Evolutionary conservation across 2,888 invertebrate species (phyloP).

Genomic region (Pyrocoelia pectoralis): DNA sequence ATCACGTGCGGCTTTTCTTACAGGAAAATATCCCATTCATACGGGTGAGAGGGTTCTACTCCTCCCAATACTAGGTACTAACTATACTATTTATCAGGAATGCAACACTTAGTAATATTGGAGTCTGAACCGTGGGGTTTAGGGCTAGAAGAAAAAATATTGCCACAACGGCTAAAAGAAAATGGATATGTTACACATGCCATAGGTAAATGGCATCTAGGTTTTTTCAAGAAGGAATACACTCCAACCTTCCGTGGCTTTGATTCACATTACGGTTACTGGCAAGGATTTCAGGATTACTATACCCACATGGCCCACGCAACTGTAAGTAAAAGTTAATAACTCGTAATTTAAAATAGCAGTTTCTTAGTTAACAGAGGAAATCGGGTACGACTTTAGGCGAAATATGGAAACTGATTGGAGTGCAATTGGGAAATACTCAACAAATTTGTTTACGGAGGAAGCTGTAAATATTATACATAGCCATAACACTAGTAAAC

Average conservation of each 20-base stretch:
- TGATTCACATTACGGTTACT: constrained; percentile 84
- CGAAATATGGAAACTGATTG: constrained; percentile 65
- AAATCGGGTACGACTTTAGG: constrained; percentile 69
- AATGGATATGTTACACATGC: constrained; percentile 78
- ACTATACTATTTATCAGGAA: constrained; percentile 60
- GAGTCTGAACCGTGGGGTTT: constrained; percentile 79
- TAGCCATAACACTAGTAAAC: constrained; percentile 62
- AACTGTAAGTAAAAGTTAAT: constrained; percentile 56
- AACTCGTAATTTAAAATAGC: not conserved
- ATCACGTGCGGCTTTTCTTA: constrained; percentile 81
- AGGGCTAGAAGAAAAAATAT: constrained; percentile 65
- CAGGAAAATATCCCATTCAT: constrained; percentile 81
- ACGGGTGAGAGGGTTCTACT: not conserved
- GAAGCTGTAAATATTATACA: constrained; percentile 70
- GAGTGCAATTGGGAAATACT: constrained; percentile 66
- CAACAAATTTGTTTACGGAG: constrained; percentile 72
- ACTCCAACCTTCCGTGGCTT: constrained; percentile 81
- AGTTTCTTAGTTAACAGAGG: constrained; percentile 52
- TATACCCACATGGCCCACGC: constrained; percentile 69
- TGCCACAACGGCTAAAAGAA: constrained; percentile 70
- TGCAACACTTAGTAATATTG: constrained; percentile 76
- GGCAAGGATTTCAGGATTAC: constrained; percentile 84
- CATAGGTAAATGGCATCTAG: constrained; percentile 89
- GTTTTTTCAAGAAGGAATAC: constrained; percentile 75
- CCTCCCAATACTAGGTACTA: too few relatives aligned